These are phyloP conservation scores for Falcaria lacertinaria DNA, from an alignment of 2,888 invertebrate species.

Conservation along the genomic window DNA sequence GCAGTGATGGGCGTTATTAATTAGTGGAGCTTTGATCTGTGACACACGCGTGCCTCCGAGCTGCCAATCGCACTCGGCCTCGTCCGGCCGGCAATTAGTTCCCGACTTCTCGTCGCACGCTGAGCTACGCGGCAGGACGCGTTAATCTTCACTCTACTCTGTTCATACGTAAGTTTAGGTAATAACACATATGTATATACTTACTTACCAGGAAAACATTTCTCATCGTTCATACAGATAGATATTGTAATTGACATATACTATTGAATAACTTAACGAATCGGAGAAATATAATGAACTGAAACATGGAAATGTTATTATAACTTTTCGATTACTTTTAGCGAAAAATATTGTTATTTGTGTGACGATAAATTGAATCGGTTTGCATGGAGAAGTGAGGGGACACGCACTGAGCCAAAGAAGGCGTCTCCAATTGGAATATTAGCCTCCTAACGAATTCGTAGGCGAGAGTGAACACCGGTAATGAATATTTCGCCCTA, in stretches of 20 bases:
- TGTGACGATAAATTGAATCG: constrained; percentile 6
- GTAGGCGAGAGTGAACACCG: constrained; percentile 44
- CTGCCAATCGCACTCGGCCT: constrained; percentile 51
- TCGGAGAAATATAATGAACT: too few relatives aligned
- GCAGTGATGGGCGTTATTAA: constrained; percentile 40
- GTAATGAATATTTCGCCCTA: constrained; percentile 45
- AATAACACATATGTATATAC: too few relatives aligned
- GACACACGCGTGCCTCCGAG: constrained; percentile 36
- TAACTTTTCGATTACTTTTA: too few relatives aligned
- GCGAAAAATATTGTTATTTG: neutral
- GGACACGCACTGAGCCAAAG: constrained; percentile 17
- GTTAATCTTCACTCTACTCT: neutral
- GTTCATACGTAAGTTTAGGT: neutral
- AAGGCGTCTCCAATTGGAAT: constrained; percentile 48
- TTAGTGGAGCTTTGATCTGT: constrained; percentile 47
- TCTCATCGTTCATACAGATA: too few relatives aligned
- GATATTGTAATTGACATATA: too few relatives aligned
- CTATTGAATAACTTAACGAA: too few relatives aligned
- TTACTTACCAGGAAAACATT: too few relatives aligned
- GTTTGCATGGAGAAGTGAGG: constrained; percentile 13
- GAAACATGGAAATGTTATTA: too few relatives aligned
- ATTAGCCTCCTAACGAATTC: constrained; percentile 63
- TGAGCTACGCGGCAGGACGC: neutral
- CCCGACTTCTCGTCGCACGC: constrained; percentile 17
- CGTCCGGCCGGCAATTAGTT: constrained; percentile 48